Evolutionary conservation across 2,888 invertebrate species (phyloP).

Genomic region (Apantesis nais): DNA sequence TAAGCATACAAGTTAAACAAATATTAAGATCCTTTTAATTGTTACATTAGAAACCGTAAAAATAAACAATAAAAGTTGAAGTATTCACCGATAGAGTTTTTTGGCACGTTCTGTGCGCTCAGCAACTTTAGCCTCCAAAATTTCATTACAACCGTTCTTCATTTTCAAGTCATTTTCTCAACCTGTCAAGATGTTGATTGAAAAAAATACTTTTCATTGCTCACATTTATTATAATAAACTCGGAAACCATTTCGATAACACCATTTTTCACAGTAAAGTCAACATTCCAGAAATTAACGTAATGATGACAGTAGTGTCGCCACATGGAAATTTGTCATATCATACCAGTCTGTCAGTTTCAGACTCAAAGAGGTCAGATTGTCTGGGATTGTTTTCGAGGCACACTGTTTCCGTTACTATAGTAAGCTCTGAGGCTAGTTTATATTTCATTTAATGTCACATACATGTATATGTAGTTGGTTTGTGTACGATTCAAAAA

Average conservation of each 20-base stretch:
- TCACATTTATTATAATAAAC: conserved; percentile 46
- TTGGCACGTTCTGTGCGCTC: conserved; percentile 81
- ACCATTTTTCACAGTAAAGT: conserved; percentile 55
- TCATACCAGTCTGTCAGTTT: not conserved
- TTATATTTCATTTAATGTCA: no score
- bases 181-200: conserved; percentile 74
- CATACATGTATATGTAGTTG: no score
- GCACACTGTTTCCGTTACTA: no score
- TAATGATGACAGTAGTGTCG: conserved; percentile 16
- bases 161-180: conserved; percentile 83
- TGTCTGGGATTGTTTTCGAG: not conserved
- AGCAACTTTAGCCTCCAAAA: conserved; percentile 75
- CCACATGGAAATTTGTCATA: conserved; percentile 21
- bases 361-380: not conserved
- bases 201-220: conserved; percentile 55
- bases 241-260: conserved; percentile 61
- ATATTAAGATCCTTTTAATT: not conserved
- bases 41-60: not conserved
- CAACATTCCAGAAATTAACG: conserved; percentile 23
- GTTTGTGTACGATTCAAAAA: no score
- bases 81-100: conserved; percentile 80
- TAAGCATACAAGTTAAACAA: not conserved
- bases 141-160: conserved; percentile 78
- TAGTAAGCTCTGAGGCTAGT: no score
- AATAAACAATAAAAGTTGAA: not conserved